Evolutionary conservation across 2,888 invertebrate genomes (phyloP).

Genomic region (Epirrita christyi): DNA sequence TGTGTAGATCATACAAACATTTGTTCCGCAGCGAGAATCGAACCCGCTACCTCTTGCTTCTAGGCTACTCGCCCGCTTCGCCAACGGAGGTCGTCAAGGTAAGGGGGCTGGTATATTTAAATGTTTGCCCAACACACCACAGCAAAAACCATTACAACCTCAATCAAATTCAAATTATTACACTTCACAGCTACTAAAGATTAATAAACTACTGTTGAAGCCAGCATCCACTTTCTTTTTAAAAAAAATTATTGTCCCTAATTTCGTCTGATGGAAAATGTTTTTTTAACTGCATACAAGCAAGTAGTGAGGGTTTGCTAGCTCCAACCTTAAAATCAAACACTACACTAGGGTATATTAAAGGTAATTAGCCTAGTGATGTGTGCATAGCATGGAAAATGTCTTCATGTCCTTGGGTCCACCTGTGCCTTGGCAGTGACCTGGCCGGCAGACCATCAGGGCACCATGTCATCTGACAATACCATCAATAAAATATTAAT

Average conservation of each 20-base stretch:
- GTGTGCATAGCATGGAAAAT: constrained; percentile 31
- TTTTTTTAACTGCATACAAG: too few relatives aligned
- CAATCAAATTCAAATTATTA: constrained; percentile 1
- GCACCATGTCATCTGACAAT: constrained; percentile 41
- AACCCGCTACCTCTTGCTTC: too few relatives aligned
- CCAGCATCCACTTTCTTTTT: too few relatives aligned
- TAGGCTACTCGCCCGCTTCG: too few relatives aligned
- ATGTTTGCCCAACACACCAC: not conserved
- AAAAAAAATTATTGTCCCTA: too few relatives aligned
- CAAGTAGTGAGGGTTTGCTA: constrained; percentile 1
- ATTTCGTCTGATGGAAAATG: not conserved
- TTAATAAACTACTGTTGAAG: not conserved
- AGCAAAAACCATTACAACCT: constrained; percentile 5
- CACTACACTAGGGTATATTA: constrained; percentile 5
- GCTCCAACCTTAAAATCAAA: not conserved
- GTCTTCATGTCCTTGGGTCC: constrained; percentile 46
- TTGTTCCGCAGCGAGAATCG: too few relatives aligned
- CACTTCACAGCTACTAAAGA: not conserved
- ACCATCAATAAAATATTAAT: constrained; percentile 41
- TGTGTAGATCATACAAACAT: too few relatives aligned
- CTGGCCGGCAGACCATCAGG: constrained; percentile 37
- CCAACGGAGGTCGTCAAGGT: too few relatives aligned
- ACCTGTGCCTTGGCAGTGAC: constrained; percentile 40
- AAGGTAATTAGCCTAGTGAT: constrained; percentile 21
- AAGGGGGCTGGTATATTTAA: too few relatives aligned